Percentiles rank a stretch among this genome's conserved stretches.
Evolutionary conservation across 2,888 invertebrate genomes (phyloP).

Genomic region (Rugalucina vietnamica): DNA sequence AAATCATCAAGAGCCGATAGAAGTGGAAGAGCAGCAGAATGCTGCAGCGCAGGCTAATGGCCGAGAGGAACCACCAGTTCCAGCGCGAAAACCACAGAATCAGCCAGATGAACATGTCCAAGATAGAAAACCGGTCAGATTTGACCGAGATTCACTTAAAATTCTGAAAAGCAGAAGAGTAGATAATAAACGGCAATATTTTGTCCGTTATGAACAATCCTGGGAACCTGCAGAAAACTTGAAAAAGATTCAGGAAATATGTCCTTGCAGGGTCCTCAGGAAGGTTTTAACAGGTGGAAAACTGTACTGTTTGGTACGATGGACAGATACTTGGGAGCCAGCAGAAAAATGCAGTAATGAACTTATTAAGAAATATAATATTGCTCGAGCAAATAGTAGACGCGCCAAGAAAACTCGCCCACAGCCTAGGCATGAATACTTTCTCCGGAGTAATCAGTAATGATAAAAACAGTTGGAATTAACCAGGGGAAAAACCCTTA

Average conservation of each 20-base stretch:
- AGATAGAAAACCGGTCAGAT: too few relatives aligned
- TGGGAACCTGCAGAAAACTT: not conserved
- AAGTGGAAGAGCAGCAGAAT: too few relatives aligned
- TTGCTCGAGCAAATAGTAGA: not conserved
- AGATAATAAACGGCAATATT: not conserved
- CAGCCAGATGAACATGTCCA: too few relatives aligned
- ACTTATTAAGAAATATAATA: not conserved
- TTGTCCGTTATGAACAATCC: not conserved
- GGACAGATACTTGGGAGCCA: not conserved
- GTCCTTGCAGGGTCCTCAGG: not conserved
- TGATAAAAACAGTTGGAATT: too few relatives aligned
- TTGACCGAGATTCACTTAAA: not conserved
- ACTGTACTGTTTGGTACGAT: not conserved
- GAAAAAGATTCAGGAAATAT: not conserved
- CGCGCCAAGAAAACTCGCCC: not conserved
- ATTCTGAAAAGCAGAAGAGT: not conserved
- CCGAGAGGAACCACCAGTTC: too few relatives aligned
- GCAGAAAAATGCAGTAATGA: not conserved
- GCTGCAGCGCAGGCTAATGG: too few relatives aligned
- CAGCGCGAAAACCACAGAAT: too few relatives aligned
- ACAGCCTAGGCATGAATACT: not conserved
- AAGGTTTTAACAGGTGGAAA: not conserved
- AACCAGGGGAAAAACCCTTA: too few relatives aligned
- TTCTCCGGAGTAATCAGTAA: not conserved
- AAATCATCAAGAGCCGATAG: too few relatives aligned